phyloP scores from a whole-genome alignment of 2,888 invertebrate genomes.

The Acleris cristana region DNA sequence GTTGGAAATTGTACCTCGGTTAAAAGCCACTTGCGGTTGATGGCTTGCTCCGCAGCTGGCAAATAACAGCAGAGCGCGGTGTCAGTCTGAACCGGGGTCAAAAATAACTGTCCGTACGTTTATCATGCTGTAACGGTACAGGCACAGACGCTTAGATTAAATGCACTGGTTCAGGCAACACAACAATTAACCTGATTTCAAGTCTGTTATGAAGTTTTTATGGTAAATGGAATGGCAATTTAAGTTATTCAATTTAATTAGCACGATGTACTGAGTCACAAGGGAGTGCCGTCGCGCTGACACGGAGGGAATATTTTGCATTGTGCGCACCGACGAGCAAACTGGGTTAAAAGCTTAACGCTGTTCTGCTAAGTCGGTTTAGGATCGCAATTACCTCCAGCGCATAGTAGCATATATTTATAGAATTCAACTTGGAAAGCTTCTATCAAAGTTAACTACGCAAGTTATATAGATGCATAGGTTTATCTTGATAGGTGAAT shows the following conservation, averaged over 20 bases:
- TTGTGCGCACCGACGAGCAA: slow-evolving; percentile 50
- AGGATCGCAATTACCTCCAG: slow-evolving; percentile 39
- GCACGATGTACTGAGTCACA: slow-evolving; percentile 50
- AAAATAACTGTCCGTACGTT: slow-evolving; percentile 46
- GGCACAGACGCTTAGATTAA: slow-evolving; percentile 34
- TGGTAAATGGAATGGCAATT: slow-evolving; percentile 18
- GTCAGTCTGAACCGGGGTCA: slow-evolving; percentile 47
- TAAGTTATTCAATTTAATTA: slow-evolving; percentile 45
- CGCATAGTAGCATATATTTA: background rate
- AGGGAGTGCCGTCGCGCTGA: slow-evolving; percentile 48
- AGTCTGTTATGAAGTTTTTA: slow-evolving; percentile 3
- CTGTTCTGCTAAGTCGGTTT: slow-evolving; percentile 51
- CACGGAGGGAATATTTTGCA: slow-evolving; percentile 63
- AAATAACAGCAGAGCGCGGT: slow-evolving; percentile 43
- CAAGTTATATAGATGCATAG: background rate
- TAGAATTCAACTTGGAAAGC: slow-evolving; percentile 10
- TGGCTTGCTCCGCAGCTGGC: slow-evolving; percentile 41
- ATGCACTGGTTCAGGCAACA: slow-evolving; percentile 6
- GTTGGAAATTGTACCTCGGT: slow-evolving; percentile 37
- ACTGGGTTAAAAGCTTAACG: slow-evolving; percentile 74
- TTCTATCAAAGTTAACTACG: background rate
- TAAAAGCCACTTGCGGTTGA: slow-evolving; percentile 40
- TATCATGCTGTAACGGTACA: slow-evolving; percentile 43
- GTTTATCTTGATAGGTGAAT: too few species aligned
- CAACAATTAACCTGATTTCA: slow-evolving; percentile 3